Base-by-base conservation (phyloP, 2,797 vertebrate species). In the Parambassis ranga region DNA sequence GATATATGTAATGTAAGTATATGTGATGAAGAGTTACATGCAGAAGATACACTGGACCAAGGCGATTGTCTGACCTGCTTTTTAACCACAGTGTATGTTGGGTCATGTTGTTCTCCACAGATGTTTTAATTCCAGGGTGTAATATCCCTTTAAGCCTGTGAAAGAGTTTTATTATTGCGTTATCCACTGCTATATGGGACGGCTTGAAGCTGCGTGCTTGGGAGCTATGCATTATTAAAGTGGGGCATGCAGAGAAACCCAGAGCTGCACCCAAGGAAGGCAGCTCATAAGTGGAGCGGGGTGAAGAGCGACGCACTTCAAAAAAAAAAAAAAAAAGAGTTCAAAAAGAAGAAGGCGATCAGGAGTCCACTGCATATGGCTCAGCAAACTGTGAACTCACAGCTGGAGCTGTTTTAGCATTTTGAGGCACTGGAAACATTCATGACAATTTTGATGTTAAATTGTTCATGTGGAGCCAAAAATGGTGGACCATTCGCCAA, bases 141-240 rank as follows among this genome's bases (percentile, higher is more conserved):
- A 64, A 70, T 81, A 85, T 75, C 68, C 78, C 78, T 87, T 86
- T 75, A 82, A 88, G 73, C 19, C 48, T 50, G 35, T 68, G 41
- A 49, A 35, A 57, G 41, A 60, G 50, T 50, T 42, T 63, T 69
- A 20, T 67, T 50, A 36, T 62, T 52, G 65, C 10, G 10, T 59
- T 53, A 31, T 62, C 62, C 3, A 7, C 66, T 75, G 81, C 62
- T 85, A 75, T 81, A 50, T 80, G 81, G 83, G 77, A 72, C 52
- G 32, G 23, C 69, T 77, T 56, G 66, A 53, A 65, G 65, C 75
- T 76, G 84, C 68, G 7, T 82, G 81, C 74, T 73, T 33, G 46
- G 60, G 52, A 37, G 75, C 26, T 3, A 70, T 85, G 79, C 66
- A 71, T 79, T 77, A 75, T 81, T 75, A 70, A 87, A 83, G 71